A percentile compares a stretch with the other conserved stretches of the same genome.
phyloP scores from a whole-genome alignment of 2,888 invertebrate species.

The Julus scanicus region DNA sequence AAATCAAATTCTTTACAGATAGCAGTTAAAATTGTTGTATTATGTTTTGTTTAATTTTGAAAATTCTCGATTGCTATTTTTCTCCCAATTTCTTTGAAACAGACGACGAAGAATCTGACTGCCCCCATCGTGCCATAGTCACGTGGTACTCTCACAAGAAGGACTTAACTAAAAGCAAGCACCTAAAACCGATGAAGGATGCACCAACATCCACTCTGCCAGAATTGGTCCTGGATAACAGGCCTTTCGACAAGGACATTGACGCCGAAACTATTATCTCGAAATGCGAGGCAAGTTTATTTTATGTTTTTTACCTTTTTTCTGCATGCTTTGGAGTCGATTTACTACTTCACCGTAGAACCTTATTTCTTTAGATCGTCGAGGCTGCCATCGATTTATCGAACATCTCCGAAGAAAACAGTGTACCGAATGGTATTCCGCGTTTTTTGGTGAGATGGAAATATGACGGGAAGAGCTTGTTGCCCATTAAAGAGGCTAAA shows the following conservation, averaged over 20 bases:
- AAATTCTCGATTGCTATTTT: neutral
- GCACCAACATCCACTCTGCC: neutral
- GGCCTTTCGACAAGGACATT: constrained; percentile 37
- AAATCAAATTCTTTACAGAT: too few species aligned
- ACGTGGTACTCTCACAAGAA: constrained; percentile 2
- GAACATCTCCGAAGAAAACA: neutral
- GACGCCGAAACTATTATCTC: constrained; percentile 52
- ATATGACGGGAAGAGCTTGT: constrained; percentile 16
- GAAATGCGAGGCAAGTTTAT: constrained; percentile 41
- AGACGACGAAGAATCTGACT: neutral
- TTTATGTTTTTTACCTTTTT: neutral
- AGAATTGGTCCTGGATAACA: constrained; percentile 36
- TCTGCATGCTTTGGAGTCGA: neutral
- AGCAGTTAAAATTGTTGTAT: too few species aligned
- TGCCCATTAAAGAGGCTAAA: neutral
- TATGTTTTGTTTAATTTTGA: too few species aligned
- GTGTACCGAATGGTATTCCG: neutral
- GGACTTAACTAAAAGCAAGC: neutral
- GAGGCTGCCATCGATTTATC: neutral
- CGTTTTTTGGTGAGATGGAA: constrained; percentile 41
- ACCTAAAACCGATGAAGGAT: neutral
- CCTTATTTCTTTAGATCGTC: neutral
- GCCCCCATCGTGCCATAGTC: constrained; percentile 34
- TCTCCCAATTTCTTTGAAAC: neutral
- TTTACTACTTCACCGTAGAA: neutral